These are phyloP conservation scores for Oreochromis grahami DNA, from an alignment of 2,797 vertebrate genomes.

Conservation along the genomic window DNA sequence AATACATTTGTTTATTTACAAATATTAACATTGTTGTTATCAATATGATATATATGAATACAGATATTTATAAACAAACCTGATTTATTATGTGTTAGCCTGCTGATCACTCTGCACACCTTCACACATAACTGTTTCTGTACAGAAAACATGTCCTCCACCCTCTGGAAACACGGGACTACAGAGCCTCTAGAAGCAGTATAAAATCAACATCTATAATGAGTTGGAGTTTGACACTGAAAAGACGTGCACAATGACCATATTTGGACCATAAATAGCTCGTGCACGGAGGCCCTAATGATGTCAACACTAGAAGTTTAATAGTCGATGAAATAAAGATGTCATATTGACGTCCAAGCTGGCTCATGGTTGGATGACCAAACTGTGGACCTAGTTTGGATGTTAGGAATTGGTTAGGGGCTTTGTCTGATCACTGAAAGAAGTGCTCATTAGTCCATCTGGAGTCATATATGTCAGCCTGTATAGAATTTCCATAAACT, in stretches of 20 bases:
- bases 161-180: background rate
- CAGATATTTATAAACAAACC: background rate
- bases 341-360: background rate
- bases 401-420: no score
- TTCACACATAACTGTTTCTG: no score
- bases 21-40: background rate
- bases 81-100: background rate
- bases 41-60: rapidly evolving
- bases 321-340: rapidly evolving
- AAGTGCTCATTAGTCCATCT: no score
- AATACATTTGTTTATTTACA: background rate
- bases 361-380: no score
- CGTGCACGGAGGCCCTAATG: rapidly evolving
- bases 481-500: no score
- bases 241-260: background rate
- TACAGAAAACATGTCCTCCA: background rate
- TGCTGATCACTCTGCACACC: background rate
- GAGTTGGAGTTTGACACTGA: rapidly evolving
- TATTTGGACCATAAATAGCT: background rate
- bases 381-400: no score
- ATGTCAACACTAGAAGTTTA: background rate
- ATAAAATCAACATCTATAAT: background rate
- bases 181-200: background rate
- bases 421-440: no score
- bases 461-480: no score